Conservation (phyloP, 2,888 invertebrate genomes). For the Harpalus rubripes region DNA sequence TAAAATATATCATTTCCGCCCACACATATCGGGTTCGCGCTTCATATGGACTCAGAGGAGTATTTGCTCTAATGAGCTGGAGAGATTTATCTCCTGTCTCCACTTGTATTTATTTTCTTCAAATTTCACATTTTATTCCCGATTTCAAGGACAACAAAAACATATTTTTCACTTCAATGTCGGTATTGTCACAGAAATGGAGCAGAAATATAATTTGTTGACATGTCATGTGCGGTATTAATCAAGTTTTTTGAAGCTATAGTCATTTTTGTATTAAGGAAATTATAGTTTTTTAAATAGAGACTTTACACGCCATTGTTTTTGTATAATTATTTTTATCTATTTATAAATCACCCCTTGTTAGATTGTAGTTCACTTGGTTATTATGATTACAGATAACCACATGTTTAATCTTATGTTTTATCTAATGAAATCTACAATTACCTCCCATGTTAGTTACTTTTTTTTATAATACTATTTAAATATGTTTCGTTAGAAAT, state of each 20-base stretch:
- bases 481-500: not conserved
- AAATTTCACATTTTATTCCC: conserved; percentile 14
- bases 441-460: not conserved
- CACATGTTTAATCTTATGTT: not conserved
- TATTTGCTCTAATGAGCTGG: conserved; percentile 48
- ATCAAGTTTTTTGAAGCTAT: not conserved
- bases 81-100: conserved; percentile 36
- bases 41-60: conserved; percentile 7
- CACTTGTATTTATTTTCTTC: conserved; percentile 29
- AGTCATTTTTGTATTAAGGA: not conserved
- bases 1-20: conserved; percentile 53
- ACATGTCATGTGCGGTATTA: not conserved
- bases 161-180: conserved; percentile 5
- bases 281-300: conserved; percentile 4
- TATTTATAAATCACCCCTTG: not conserved
- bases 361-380: not conserved
- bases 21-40: conserved; percentile 20
- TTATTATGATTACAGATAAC: not conserved
- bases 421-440: conserved; percentile 3
- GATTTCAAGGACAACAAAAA: not conserved
- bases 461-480: not conserved
- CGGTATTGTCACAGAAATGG: no score
- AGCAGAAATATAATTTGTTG: not conserved
- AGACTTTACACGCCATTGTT: not conserved
- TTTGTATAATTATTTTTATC: not conserved